Base-by-base conservation (phyloP, 2,113 vertebrate genomes). In the Dicaeum eximium region DNA sequence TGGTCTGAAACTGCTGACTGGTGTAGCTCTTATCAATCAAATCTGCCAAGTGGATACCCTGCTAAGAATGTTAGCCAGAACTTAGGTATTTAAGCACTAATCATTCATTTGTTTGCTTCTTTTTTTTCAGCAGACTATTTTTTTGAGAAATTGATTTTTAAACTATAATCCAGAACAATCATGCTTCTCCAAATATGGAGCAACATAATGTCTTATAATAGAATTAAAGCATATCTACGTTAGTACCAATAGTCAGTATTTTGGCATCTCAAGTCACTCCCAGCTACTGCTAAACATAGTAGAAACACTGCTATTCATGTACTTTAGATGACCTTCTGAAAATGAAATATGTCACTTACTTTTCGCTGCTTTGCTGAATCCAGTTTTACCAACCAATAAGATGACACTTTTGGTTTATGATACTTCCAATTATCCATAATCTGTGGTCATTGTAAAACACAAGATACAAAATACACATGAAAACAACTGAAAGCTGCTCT, bases 351-450 rank as follows among this genome's bases (percentile, higher is more conserved):
- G 44, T 65, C 35, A 96, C 98, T 98, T 92, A 99, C 99, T 98
- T 99, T 99, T 83, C 99, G 98, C 92, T 99, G 99, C 97, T 99
- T 99, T 81, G 96, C 98, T 71, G 99, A 98, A 95, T 99, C 99
- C 97, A 99, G 96, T 97, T 99, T 99, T 96, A 99, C 98, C 60
- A 99, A 97, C 99, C 99, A 99, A 83, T 98, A 99, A 38, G 99
- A 99, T 80, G 99, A 99, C 72, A 99, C 99, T 97, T 99, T 99
- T 97, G 99, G 98, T 98, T 99, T 99, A 97, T 99, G 99, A 94
- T 98, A 98, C 83, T 99, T 99, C 99, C 99, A 99, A 95, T 99
- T 99, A 97, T 99, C 99, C 44, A 99, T 98, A 85, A 99, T 99
- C 99, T 99, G 95, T 91, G 93, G 78, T 25, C 79, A 60, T 73